phyloP scores from a whole-genome alignment of 2,797 vertebrate genomes.

The Dipus sagitta region DNA sequence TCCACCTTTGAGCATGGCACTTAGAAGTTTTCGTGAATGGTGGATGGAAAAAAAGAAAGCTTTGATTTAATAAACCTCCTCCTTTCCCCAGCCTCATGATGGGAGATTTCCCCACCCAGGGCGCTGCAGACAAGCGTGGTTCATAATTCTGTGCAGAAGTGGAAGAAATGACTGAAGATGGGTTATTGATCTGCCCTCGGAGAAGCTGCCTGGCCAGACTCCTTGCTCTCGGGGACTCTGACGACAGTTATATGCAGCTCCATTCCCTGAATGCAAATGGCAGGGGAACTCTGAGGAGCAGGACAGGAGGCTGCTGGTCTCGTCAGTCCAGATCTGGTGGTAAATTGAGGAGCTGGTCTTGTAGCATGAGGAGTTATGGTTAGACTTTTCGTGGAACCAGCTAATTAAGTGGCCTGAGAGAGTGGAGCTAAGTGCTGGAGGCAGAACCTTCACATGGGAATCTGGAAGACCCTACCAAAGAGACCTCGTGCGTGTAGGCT shows the following conservation, averaged over 20 bases:
- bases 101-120: constrained; percentile 33
- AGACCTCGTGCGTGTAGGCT: neutral
- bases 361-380: neutral
- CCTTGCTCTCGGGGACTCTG: neutral
- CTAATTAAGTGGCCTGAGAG: neutral
- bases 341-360: neutral
- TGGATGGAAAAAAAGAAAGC: neutral
- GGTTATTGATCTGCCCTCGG: constrained; percentile 31
- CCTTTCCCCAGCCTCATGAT: neutral
- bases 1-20: constrained; percentile 53
- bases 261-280: neutral
- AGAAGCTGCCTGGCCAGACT: constrained; percentile 37
- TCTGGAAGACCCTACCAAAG: neutral
- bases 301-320: neutral
- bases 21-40: constrained; percentile 74
- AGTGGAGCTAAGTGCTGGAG: neutral
- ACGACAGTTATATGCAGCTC: neutral
- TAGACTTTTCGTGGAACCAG: neutral
- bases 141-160: constrained; percentile 33
- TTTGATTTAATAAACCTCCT: constrained; percentile 69
- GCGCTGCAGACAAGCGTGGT: neutral
- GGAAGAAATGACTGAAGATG: constrained; percentile 35
- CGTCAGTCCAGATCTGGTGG: neutral
- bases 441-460: neutral
- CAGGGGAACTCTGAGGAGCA: neutral